These are phyloP conservation scores for Acanthococcus lagerstroemiae DNA, from an alignment of 2,888 invertebrate species.

Conservation along the genomic window DNA sequence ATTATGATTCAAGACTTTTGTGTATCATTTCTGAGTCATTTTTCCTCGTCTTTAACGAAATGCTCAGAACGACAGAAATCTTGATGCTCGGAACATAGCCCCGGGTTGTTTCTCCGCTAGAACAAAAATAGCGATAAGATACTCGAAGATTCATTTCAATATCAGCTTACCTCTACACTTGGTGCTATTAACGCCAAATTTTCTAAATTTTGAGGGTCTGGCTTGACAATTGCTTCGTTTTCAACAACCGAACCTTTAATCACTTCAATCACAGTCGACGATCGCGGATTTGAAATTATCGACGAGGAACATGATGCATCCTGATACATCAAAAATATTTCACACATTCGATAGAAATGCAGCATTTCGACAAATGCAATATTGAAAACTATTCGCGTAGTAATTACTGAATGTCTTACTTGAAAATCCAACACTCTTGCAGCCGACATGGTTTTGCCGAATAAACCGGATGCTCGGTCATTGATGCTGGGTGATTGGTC, in stretches of 20 bases:
- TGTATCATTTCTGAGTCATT: no score
- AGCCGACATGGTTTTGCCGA: neutral
- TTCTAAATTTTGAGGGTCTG: constrained; percentile 11
- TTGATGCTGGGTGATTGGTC: no score
- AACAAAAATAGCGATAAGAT: no score
- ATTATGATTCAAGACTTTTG: no score
- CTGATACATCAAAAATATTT: no score
- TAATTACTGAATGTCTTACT: neutral
- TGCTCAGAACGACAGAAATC: no score
- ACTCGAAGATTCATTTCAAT: no score
- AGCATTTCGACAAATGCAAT: neutral
- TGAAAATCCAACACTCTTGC: neutral
- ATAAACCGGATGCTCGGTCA: neutral
- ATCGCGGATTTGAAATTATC: neutral
- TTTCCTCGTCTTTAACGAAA: no score
- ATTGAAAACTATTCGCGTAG: neutral
- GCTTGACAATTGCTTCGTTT: neutral
- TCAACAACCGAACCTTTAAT: neutral
- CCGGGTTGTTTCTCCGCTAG: no score
- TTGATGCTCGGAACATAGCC: no score
- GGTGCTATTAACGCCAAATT: constrained; percentile 11
- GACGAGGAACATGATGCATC: neutral
- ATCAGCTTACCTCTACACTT: constrained; percentile 1
- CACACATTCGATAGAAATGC: neutral
- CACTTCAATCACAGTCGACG: neutral